A percentile compares a stretch with the other conserved stretches of the same genome.
These are phyloP conservation scores for Torymus auratus DNA, from an alignment of 2,888 invertebrate genomes.

Conservation along the genomic window DNA sequence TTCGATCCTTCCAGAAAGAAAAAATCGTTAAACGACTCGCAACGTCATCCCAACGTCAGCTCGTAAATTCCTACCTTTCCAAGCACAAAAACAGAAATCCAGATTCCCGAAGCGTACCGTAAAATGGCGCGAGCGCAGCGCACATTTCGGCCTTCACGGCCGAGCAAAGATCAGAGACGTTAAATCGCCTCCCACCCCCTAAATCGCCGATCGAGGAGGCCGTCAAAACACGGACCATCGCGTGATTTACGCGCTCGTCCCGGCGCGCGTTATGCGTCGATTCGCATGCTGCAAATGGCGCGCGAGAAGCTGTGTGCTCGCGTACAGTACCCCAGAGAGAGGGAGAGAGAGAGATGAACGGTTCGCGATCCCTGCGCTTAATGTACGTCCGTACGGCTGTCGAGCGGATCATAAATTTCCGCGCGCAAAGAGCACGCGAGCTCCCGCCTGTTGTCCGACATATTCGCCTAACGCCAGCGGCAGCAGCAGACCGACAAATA, in stretches of 20 bases:
- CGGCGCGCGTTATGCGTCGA: slow-evolving; percentile 8
- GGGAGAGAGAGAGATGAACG: slow-evolving; percentile 36
- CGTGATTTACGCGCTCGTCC: slow-evolving; percentile 31
- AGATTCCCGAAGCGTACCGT: too few species aligned
- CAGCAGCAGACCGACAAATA: slow-evolving; percentile 54
- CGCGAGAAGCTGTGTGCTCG: background rate
- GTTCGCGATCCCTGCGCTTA: slow-evolving; percentile 58
- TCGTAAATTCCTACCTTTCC: too few species aligned
- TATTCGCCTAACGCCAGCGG: slow-evolving; percentile 40
- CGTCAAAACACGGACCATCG: slow-evolving; percentile 7
- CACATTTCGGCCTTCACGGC: background rate
- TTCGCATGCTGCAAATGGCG: slow-evolving; percentile 23
- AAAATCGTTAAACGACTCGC: too few species aligned
- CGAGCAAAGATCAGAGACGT: background rate
- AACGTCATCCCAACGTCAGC: too few species aligned
- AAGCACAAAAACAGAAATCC: too few species aligned
- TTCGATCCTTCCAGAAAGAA: too few species aligned
- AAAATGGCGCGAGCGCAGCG: too few species aligned
- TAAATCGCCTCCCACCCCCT: background rate
- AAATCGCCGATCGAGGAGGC: background rate
- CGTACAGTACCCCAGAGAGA: background rate
- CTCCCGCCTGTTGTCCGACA: slow-evolving; percentile 43
- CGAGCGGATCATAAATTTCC: slow-evolving; percentile 61
- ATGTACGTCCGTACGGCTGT: slow-evolving; percentile 43
- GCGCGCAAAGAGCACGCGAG: slow-evolving; percentile 29